Conservation (phyloP, 2,888 invertebrate genomes). For the Zelleria hepariella region DNA sequence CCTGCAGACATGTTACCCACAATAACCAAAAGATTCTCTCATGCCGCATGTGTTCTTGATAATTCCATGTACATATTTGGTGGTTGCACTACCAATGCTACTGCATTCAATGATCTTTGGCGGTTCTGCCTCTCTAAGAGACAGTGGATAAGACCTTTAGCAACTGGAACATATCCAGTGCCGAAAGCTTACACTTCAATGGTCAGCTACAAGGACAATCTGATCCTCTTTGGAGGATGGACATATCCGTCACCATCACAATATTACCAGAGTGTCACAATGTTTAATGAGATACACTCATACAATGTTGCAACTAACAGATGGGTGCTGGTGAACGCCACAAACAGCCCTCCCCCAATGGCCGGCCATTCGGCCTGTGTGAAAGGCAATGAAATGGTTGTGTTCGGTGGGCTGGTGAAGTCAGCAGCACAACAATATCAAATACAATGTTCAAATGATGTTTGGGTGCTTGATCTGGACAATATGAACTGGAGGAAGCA, state of each 20-base stretch:
- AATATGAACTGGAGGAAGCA: constrained; percentile 85
- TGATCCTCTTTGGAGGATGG: constrained; percentile 96
- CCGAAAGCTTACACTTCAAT: constrained; percentile 96
- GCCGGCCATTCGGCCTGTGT: constrained; percentile 95
- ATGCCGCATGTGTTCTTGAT: constrained; percentile 86
- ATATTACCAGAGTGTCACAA: constrained; percentile 85
- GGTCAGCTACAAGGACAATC: constrained; percentile 86
- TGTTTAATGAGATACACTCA: constrained; percentile 93
- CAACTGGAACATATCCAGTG: constrained; percentile 90
- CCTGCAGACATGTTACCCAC: constrained; percentile 75
- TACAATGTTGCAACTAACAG: constrained; percentile 86
- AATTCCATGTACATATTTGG: constrained; percentile 96
- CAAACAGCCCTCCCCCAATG: constrained; percentile 83
- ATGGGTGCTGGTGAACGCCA: constrained; percentile 79
- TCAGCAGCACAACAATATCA: constrained; percentile 48
- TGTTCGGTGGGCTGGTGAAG: constrained; percentile 81
- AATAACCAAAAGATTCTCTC: constrained; percentile 94
- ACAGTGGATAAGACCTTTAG: constrained; percentile 87
- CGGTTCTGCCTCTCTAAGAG: constrained; percentile 88
- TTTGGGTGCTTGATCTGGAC: constrained; percentile 89
- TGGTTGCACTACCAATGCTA: constrained; percentile 93
- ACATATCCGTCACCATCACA: constrained; percentile 91
- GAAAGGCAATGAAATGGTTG: constrained; percentile 84
- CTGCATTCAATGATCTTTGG: constrained; percentile 98
- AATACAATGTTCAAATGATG: constrained; percentile 80